phyloP scores from a whole-genome alignment of 2,888 invertebrate genomes.

The Amiota minor region DNA sequence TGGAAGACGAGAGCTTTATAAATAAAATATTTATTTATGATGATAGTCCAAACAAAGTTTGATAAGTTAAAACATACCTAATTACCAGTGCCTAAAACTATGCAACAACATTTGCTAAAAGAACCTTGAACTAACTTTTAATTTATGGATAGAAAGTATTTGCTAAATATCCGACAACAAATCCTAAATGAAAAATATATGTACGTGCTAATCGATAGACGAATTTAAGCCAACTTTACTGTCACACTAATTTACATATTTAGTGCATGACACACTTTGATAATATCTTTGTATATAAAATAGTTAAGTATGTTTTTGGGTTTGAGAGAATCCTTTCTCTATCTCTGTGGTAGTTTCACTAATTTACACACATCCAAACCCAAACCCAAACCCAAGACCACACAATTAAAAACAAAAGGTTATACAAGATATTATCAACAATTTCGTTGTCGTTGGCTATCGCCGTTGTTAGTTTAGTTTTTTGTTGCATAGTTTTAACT shows the following conservation, averaged over 20 bases:
- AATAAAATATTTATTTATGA: not conserved
- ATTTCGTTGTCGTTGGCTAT: not conserved
- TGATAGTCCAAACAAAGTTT: too few relatives aligned
- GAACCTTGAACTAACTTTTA: constrained; percentile 20
- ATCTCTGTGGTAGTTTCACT: not conserved
- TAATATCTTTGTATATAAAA: constrained; percentile 21
- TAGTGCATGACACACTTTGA: constrained; percentile 25
- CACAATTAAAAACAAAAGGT: constrained; percentile 22
- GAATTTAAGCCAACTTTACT: constrained; percentile 27
- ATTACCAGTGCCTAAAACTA: constrained; percentile 36
- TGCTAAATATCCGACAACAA: too few relatives aligned
- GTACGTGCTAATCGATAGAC: not conserved
- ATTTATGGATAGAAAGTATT: constrained; percentile 12
- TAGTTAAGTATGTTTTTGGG: not conserved
- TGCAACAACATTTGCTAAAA: not conserved
- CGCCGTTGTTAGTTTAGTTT: not conserved
- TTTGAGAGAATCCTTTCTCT: not conserved
- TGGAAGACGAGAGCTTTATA: constrained; percentile 58
- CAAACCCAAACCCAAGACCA: not conserved
- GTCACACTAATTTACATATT: constrained; percentile 30
- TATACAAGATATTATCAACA: constrained; percentile 27
- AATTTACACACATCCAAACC: constrained; percentile 3
- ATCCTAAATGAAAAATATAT: too few relatives aligned
- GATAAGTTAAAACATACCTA: not conserved
- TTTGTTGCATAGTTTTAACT: constrained; percentile 9